Percentiles rank a stretch among this genome's conserved stretches.
Evolutionary conservation across 2,113 vertebrate species (phyloP).

Genomic region (Halichoeres trimaculatus): DNA sequence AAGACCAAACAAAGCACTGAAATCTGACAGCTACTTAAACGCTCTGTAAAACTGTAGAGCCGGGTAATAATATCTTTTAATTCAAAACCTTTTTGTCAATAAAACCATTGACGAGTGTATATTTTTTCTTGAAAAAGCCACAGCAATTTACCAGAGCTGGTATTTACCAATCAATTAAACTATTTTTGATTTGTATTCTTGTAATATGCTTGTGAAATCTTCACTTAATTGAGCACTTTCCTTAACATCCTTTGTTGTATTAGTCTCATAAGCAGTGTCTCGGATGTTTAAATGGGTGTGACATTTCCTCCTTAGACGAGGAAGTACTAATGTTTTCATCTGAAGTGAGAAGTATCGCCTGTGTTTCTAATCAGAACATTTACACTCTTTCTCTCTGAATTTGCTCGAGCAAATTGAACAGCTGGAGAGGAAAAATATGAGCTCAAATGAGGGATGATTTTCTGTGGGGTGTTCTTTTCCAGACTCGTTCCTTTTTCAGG

Average conservation of each 20-base stretch:
- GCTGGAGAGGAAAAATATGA: conserved; percentile 41
- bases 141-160: too few relatives aligned
- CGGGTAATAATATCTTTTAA: too few relatives aligned
- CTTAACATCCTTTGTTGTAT: conserved; percentile 13
- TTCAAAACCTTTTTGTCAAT: too few relatives aligned
- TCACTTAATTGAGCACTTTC: conserved; percentile 9
- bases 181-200: conserved; percentile 1
- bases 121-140: too few relatives aligned
- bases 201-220: conserved; percentile 15
- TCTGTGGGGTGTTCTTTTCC: conserved; percentile 26
- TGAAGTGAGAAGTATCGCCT: conserved; percentile 58
- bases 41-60: too few relatives aligned
- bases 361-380: conserved; percentile 49
- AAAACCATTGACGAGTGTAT: too few relatives aligned
- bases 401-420: conserved; percentile 55
- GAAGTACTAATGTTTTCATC: conserved; percentile 48
- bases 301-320: conserved; percentile 27
- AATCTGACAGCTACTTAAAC: too few relatives aligned
- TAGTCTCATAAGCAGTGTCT: conserved; percentile 35
- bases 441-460: conserved; percentile 70
- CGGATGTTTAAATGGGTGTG: conserved; percentile 47
- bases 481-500: conserved; percentile 50
- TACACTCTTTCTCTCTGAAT: conserved; percentile 40
- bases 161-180: not conserved
- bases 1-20: too few relatives aligned